phyloP scores from a whole-genome alignment of 2,888 invertebrate genomes.

The Polylopha cassiicola region DNA sequence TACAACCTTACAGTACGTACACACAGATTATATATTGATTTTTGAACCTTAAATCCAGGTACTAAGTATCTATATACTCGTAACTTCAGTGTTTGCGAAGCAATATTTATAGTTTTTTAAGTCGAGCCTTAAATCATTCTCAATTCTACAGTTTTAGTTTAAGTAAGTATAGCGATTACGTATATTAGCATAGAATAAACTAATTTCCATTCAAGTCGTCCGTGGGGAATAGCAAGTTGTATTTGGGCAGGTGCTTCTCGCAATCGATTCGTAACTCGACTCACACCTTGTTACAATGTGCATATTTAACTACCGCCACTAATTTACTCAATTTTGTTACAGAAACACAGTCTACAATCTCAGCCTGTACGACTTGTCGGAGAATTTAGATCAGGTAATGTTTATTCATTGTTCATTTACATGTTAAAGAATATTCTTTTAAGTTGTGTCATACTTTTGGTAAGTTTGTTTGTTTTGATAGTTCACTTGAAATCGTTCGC shows the following conservation, averaged over 20 bases:
- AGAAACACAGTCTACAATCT: conserved; percentile 95
- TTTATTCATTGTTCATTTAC: conserved; percentile 27
- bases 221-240: conserved; percentile 25
- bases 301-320: conserved; percentile 28
- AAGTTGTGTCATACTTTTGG: conserved; percentile 13
- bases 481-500: conserved; percentile 1
- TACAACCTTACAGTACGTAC: no score
- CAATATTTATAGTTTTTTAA: no score
- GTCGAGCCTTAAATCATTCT: no score
- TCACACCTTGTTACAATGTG: conserved; percentile 25
- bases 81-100: no score
- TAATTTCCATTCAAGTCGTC: conserved; percentile 27
- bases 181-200: conserved; percentile 29
- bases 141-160: no score
- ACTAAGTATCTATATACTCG: no score
- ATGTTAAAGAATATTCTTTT: conserved; percentile 21
- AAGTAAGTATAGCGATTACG: no score
- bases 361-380: conserved; percentile 88
- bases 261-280: conserved; percentile 13
- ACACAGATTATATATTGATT: no score
- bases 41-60: no score
- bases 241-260: conserved; percentile 28
- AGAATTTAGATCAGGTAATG: conserved; percentile 84
- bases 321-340: conserved; percentile 49
- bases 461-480: not conserved